A percentile compares a stretch with the other conserved stretches of the same genome.
phyloP scores from a whole-genome alignment of 2,797 vertebrate species.

The Phoebastria nigripes region DNA sequence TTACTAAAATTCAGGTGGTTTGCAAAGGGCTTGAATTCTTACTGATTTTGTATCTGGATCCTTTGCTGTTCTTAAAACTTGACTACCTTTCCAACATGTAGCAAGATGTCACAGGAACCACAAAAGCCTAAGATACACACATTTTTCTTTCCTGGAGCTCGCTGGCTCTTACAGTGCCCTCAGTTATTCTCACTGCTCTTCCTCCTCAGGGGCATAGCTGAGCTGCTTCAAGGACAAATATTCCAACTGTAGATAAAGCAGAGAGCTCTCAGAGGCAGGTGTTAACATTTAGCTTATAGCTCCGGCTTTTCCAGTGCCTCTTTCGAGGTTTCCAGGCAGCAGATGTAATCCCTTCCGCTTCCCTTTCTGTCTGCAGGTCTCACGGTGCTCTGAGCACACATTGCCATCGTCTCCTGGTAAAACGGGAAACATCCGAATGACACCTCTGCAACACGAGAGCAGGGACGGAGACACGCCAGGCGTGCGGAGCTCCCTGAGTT shows the following conservation, averaged over 20 bases:
- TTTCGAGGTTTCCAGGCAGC: neutral
- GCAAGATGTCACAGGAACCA: neutral
- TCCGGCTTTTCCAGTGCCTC: neutral
- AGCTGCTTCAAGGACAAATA: slow-evolving; percentile 20
- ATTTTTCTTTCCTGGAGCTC: neutral
- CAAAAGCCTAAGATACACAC: neutral
- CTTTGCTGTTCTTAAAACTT: neutral
- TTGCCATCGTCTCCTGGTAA: rapidly evolving
- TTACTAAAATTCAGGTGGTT: neutral
- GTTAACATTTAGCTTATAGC: neutral
- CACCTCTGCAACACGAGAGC: neutral
- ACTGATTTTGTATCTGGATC: neutral
- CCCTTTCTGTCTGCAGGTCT: neutral
- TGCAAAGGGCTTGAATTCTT: neutral
- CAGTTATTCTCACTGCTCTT: neutral
- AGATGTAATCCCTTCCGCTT: neutral
- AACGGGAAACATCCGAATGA: neutral
- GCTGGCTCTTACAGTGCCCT: neutral
- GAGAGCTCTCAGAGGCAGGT: neutral
- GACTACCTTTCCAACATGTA: neutral
- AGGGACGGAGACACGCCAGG: neutral
- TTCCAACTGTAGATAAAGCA: neutral
- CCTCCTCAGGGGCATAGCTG: neutral
- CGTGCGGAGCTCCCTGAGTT: rapidly evolving
- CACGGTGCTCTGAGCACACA: neutral